Conservation (phyloP, 2,888 invertebrate species). For the Synanthedon vespiformis region DNA sequence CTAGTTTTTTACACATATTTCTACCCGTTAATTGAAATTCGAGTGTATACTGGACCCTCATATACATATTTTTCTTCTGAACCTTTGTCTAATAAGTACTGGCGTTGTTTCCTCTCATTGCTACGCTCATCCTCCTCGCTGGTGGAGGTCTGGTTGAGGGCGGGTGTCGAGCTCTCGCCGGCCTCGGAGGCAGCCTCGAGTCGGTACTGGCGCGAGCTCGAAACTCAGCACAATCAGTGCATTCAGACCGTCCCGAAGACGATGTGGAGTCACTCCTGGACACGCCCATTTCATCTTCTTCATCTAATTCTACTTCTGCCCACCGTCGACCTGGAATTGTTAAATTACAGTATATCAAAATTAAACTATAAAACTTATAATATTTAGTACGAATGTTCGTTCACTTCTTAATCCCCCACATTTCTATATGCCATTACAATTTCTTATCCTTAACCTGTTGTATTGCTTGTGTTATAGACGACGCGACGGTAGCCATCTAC, state of each 20-base stretch:
- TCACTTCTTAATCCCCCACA: too few relatives aligned
- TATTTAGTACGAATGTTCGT: too few relatives aligned
- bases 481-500: too few relatives aligned
- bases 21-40: too few relatives aligned
- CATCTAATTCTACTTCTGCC: slow-evolving; percentile 74
- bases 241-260: slow-evolving; percentile 43
- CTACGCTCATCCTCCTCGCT: slow-evolving; percentile 82
- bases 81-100: slow-evolving; percentile 36
- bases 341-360: neutral
- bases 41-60: too few relatives aligned
- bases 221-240: slow-evolving; percentile 53
- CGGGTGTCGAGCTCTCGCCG: slow-evolving; percentile 69
- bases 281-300: slow-evolving; percentile 65
- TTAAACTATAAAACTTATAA: too few relatives aligned
- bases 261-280: slow-evolving; percentile 45
- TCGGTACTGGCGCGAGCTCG: slow-evolving; percentile 83
- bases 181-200: slow-evolving; percentile 66
- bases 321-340: slow-evolving; percentile 65
- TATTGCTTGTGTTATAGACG: too few relatives aligned
- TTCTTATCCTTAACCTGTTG: too few relatives aligned
- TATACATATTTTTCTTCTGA: too few relatives aligned
- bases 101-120: slow-evolving; percentile 76
- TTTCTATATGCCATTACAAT: too few relatives aligned
- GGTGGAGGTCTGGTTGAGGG: slow-evolving; percentile 54
- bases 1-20: too few relatives aligned